phyloP scores from a whole-genome alignment of 2,888 invertebrate species.

The Drosophila paranaensis region DNA sequence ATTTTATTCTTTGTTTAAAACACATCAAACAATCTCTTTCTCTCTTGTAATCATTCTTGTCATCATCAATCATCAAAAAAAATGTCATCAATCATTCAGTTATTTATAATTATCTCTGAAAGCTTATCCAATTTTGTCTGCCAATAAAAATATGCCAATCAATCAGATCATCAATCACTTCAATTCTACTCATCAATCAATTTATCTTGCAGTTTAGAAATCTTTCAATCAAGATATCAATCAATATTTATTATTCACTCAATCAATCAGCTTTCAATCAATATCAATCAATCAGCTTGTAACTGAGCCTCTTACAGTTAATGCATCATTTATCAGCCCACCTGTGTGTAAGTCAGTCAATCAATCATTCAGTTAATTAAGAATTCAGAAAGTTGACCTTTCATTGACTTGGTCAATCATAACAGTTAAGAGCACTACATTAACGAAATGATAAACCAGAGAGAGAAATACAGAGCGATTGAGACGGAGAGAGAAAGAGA shows the following conservation, averaged over 20 bases:
- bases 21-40: too few relatives aligned
- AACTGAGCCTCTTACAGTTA: too few relatives aligned
- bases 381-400: not conserved
- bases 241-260: not conserved
- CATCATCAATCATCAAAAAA: not conserved
- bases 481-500: not conserved
- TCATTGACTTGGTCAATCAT: conserved; percentile 30
- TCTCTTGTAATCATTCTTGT: too few relatives aligned
- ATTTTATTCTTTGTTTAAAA: too few relatives aligned
- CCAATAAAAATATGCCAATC: too few relatives aligned
- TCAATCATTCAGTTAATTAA: conserved; percentile 2
- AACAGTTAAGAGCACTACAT: conserved; percentile 11
- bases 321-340: not conserved
- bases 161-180: not conserved
- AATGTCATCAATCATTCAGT: not conserved
- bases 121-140: too few relatives aligned
- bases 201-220: too few relatives aligned
- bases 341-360: not conserved
- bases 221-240: not conserved
- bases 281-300: too few relatives aligned
- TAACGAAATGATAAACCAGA: not conserved
- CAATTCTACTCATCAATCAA: not conserved
- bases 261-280: not conserved
- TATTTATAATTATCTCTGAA: too few relatives aligned
- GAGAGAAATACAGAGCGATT: conserved; percentile 4